Evolutionary conservation across 2,888 invertebrate species (phyloP).

Genomic region (Argyra leucocephala): DNA sequence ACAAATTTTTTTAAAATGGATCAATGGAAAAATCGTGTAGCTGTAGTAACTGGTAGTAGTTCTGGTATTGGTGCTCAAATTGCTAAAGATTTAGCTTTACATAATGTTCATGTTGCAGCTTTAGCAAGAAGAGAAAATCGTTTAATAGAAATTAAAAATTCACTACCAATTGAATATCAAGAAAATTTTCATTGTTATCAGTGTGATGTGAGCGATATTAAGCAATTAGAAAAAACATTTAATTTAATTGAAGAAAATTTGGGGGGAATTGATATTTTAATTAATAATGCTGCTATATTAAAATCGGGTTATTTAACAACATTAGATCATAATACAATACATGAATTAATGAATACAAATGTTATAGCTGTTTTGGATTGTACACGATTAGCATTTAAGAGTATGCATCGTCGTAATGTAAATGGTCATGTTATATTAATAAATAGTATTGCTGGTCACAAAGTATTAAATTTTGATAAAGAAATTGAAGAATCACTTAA

Average conservation of each 20-base stretch:
- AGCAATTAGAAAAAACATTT: conserved; percentile 48
- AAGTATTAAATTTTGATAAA: conserved; percentile 24
- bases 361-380: conserved; percentile 44
- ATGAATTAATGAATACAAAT: conserved; percentile 44
- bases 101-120: conserved; percentile 50
- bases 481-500: conserved; percentile 30
- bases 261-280: conserved; percentile 49
- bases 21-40: conserved; percentile 53
- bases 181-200: conserved; percentile 30
- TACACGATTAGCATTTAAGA: conserved; percentile 44
- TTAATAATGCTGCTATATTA: conserved; percentile 51
- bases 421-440: conserved; percentile 47
- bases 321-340: conserved; percentile 28
- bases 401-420: conserved; percentile 43
- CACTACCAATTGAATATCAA: conserved; percentile 26
- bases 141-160: conserved; percentile 28
- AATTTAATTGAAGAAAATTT: conserved; percentile 44
- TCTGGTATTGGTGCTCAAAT: conserved; percentile 52
- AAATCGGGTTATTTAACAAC: conserved; percentile 28
- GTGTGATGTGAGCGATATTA: conserved; percentile 47
- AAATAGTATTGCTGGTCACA: conserved; percentile 40
- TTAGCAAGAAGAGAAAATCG: conserved; percentile 47
- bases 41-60: conserved; percentile 57
- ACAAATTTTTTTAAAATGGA: conserved; percentile 42
- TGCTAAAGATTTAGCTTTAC: conserved; percentile 41